Percentiles rank a stretch among this genome's conserved stretches.
Evolutionary conservation across 1,140 invertebrate genomes (phyloP).

Genomic region (Vollenhovia emeryi): DNA sequence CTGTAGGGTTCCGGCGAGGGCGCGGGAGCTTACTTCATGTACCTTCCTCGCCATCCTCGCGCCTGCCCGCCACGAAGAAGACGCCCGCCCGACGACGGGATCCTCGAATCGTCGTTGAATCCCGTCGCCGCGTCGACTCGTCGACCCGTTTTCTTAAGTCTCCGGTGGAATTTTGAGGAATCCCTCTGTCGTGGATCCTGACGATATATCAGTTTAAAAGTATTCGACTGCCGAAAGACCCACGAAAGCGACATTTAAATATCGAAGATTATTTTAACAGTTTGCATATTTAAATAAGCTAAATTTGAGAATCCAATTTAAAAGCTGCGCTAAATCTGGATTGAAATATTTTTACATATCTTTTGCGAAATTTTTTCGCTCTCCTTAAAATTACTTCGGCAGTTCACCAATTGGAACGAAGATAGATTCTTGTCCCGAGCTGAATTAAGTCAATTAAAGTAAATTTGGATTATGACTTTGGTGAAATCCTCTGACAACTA

Average conservation of each 20-base stretch:
- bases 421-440: background rate
- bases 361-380: background rate
- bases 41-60: constrained; percentile 54
- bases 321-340: background rate
- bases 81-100: constrained; percentile 20
- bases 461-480: background rate
- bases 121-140: background rate
- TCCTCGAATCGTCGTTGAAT: background rate
- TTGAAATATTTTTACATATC: background rate
- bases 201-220: background rate
- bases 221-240: background rate
- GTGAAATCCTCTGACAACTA: background rate
- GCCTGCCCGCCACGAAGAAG: constrained; percentile 34
- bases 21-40: constrained; percentile 29
- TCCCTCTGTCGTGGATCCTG: background rate
- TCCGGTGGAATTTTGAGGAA: background rate
- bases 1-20: background rate
- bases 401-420: background rate
- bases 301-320: background rate
- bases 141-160: background rate
- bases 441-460: background rate
- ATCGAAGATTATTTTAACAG: background rate
- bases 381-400: background rate
- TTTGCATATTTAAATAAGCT: background rate
- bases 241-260: background rate